Percentiles rank a stretch among this genome's conserved stretches.
These are phyloP conservation scores for Tachypleus tridentatus DNA, from an alignment of 1,140 invertebrate species.

Conservation along the genomic window DNA sequence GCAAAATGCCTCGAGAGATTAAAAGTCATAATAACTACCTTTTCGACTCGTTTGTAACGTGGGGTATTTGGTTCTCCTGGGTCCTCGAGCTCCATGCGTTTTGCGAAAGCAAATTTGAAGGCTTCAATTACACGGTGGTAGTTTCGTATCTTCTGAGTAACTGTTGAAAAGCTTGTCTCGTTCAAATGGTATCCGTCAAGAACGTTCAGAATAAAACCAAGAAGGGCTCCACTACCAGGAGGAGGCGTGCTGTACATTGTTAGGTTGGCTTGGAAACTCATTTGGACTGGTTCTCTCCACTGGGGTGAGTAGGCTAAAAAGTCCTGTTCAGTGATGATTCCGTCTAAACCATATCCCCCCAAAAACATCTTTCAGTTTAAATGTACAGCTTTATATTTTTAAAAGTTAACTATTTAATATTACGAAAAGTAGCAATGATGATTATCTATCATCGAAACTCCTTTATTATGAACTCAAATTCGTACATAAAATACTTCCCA, in stretches of 20 bases:
- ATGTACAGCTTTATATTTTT: too few relatives aligned
- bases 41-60: conserved; percentile 27
- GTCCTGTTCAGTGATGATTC: conserved; percentile 30
- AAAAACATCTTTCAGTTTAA: too few relatives aligned
- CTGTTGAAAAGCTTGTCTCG: too few relatives aligned
- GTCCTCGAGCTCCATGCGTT: conserved; percentile 38
- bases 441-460: too few relatives aligned
- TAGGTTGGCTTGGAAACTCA: conserved; percentile 3
- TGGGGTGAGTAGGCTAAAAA: conserved; percentile 23
- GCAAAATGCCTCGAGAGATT: neutral
- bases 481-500: too few relatives aligned
- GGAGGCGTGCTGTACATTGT: conserved; percentile 9
- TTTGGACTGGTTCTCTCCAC: neutral
- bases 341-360: neutral
- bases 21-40: neutral
- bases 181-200: conserved; percentile 48
- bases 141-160: conserved; percentile 13
- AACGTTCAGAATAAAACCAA: conserved; percentile 70
- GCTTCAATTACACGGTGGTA: conserved; percentile 38
- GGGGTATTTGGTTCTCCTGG: conserved; percentile 23
- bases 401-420: too few relatives aligned
- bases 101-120: conserved; percentile 43
- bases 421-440: too few relatives aligned
- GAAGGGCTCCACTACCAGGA: conserved; percentile 64
- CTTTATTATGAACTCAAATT: too few relatives aligned